phyloP scores from a whole-genome alignment of 2,797 vertebrate species.

The Salmo trutta region DNA sequence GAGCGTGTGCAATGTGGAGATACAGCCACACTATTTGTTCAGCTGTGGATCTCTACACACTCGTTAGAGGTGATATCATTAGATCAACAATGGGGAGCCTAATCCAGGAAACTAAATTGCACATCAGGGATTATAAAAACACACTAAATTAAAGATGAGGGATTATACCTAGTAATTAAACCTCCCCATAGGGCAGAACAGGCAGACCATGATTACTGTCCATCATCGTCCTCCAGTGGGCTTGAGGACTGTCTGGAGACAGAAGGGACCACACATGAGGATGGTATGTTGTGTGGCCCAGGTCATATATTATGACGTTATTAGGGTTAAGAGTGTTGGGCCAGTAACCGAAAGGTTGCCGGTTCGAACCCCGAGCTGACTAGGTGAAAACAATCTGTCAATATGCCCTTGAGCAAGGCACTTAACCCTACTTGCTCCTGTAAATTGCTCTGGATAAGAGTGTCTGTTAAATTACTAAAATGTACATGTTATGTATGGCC shows the following conservation, averaged over 20 bases:
- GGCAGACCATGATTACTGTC: constrained; percentile 59
- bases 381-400: too few relatives aligned
- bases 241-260: constrained; percentile 28
- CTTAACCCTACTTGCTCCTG: too few relatives aligned
- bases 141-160: constrained; percentile 50
- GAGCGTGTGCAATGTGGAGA: too few relatives aligned
- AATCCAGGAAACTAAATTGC: constrained; percentile 63
- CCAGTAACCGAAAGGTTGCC: too few relatives aligned
- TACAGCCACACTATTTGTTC: constrained; percentile 40
- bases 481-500: not conserved
- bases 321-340: not conserved
- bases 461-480: not conserved
- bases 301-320: not conserved
- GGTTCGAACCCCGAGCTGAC: too few relatives aligned
- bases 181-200: constrained; percentile 39
- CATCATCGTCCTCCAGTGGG: constrained; percentile 39
- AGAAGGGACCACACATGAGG: constrained; percentile 16
- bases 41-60: constrained; percentile 44
- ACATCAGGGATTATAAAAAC: constrained; percentile 34
- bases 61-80: constrained; percentile 53
- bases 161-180: constrained; percentile 63
- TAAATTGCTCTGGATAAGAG: not conserved
- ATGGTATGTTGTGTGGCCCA: not conserved
- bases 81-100: constrained; percentile 50
- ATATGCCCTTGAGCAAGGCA: too few relatives aligned